A percentile compares a stretch with the other conserved stretches of the same genome.
Conservation (phyloP, 37 sponge, comb jelly and placozoan species). For the Chondrosia reniformis region DNA sequence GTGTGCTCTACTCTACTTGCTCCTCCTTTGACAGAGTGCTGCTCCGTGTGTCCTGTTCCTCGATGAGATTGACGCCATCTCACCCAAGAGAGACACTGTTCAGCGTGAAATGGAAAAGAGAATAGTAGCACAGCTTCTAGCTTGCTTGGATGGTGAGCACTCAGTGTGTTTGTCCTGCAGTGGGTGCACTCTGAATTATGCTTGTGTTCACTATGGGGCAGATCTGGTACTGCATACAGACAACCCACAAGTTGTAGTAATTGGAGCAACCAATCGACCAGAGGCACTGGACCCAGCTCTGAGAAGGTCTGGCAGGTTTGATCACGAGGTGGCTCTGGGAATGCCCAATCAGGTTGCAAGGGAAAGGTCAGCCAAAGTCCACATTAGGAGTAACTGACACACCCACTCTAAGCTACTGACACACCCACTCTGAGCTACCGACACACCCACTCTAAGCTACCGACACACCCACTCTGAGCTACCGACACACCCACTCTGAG, state of each 20-base stretch:
- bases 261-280: constrained; percentile 86
- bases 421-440: too few species aligned
- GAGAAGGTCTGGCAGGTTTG: constrained; percentile 92
- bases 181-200: not conserved
- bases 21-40: constrained; percentile 17
- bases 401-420: too few species aligned
- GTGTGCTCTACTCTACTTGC: not conserved
- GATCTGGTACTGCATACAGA: constrained; percentile 16
- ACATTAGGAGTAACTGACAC: too few species aligned
- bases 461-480: too few species aligned
- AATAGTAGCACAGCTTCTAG: constrained; percentile 90
- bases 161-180: constrained; percentile 16
- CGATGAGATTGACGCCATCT: constrained; percentile 96
- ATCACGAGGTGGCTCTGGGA: constrained; percentile 86
- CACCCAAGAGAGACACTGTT: constrained; percentile 88
- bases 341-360: constrained; percentile 84
- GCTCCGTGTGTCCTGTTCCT: constrained; percentile 92
- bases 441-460: too few species aligned
- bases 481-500: too few species aligned
- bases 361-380: constrained; percentile 32
- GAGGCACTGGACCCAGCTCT: constrained; percentile 88
- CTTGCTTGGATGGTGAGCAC: constrained; percentile 84
- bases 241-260: constrained; percentile 58
- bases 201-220: constrained; percentile 18
- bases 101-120: constrained; percentile 95